Base-by-base conservation (phyloP, 2,888 invertebrate species). In the Ecliptopera silaceata region DNA sequence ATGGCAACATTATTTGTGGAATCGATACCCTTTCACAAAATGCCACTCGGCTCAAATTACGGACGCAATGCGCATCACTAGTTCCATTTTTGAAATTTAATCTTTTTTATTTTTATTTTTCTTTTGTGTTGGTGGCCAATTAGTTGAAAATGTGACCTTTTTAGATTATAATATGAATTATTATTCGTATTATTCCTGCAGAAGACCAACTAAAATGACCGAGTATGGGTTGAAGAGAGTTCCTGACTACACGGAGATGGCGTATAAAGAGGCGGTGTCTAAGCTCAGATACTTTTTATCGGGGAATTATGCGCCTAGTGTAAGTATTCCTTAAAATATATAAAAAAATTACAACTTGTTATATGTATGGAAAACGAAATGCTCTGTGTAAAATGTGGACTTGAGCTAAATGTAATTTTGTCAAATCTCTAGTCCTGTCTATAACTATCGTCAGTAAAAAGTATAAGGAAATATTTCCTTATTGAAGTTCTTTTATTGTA, bases 251-350 rank as follows among this genome's bases (percentile, higher is more conserved):
- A 96, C 96, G 0, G 97, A 97, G 77, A 92, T 95, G 69, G 96
- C 96, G 4, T 96, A 97, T 74, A 94, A 95, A 66, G 97, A 97
- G 80, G 97, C 97, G 11, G 96, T 97, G 3, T 94, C 95, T 0
- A 94, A 96, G 60, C 84, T 97, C 46, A 93, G 96, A 78, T 94
- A 95, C 71, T 93, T 96, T 64, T 80, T 97, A 59, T 95, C 95
- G 0, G 96, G 96, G 66, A 95, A 95, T 62, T 96, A 95, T 73
- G 92, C 94, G 22, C 93, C 95, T 13, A 91, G 89, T 66, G 92
- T 92, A 65, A 91, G 92, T 88, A 69, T 38, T 56, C 45, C 29
- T 46, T 59, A 29, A 43, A 52, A 48, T 3, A 48, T 45, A 46
- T 53, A 46, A 46, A 11, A 4, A n/a, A n/a, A n/a, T n/a, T 36